Evolutionary conservation across 92 coral and sea anemone species (phyloP), one percentile per base, ranked within the genome.

Genomic region (Hydrozoanthus gracilis): DNA sequence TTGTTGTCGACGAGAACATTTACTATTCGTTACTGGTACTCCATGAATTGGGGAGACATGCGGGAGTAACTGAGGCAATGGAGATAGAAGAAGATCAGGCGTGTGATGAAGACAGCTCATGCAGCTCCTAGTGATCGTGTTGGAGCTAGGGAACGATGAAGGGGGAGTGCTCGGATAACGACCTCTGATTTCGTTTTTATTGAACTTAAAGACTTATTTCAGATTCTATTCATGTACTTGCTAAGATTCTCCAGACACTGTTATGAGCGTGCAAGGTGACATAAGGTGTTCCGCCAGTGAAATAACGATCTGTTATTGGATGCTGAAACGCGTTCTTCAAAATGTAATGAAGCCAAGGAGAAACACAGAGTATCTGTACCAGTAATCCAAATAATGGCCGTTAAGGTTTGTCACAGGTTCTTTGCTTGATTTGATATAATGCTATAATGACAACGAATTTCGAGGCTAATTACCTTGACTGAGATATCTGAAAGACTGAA

Each of bases 71-170:
- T 9, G 76, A 71, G 16, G 76, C 76, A 71, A 10, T 50, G 16
- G 49, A 70, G 50, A 8, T 16, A 8, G 75, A 70, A 50, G 75
- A 70, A 17, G 75, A 70, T 16, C 75, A 70, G 75, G 75, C 50
- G 35, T 70, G 76, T 44, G 76, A 71, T 71, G 76, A 71, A 39
- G 76, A 71, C 39, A 71, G 0, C 76, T 7, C n/a, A n/a, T n/a
- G n/a, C 75, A 71, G 10, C 10, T 71, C 12, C 52, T 10, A 44
- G 14, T 39, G 76, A 71, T 71, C 14, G 39, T 71, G 51, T 44
- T 7, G 76, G 76, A 71, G 76, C 51, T 11, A 4, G 76, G 14
- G 14, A 18, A 20, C 5, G 51, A 71, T 71, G 51, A 44, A 71
- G 17, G 51, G 39, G 52, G 76, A 18, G 76, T 71, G 52, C 45